These are phyloP conservation scores for Drosophila quinaria DNA, from an alignment of 2,888 invertebrate genomes.

Conservation along the genomic window DNA sequence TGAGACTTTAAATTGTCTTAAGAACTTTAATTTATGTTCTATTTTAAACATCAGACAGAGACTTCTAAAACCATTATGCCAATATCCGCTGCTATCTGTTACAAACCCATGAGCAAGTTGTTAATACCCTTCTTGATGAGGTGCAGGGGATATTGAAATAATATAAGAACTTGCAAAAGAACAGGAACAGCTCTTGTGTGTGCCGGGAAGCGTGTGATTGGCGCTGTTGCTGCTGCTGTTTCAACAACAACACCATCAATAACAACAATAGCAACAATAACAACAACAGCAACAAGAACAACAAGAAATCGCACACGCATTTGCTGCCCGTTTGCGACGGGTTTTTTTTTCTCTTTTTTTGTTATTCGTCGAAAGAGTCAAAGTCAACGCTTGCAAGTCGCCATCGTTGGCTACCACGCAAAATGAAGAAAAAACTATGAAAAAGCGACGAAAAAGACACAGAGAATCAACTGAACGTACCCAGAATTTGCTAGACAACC, in stretches of 20 bases:
- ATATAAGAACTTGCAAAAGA: conserved; percentile 64
- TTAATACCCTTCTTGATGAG: background rate
- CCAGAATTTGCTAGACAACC: conserved; percentile 62
- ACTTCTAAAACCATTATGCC: too few species aligned
- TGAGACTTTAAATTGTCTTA: background rate
- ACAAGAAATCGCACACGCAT: conserved; percentile 59
- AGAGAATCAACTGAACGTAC: conserved; percentile 31
- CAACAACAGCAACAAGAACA: conserved; percentile 37
- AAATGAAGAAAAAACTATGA: conserved; percentile 18
- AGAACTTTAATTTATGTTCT: too few species aligned
- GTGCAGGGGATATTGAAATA: conserved; percentile 32
- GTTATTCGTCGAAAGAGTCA: conserved; percentile 58
- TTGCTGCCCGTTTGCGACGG: conserved; percentile 44
- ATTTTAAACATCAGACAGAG: background rate
- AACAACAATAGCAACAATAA: conserved; percentile 28
- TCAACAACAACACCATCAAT: conserved; percentile 28
- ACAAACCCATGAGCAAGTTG: background rate
- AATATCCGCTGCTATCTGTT: background rate
- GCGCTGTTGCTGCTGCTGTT: conserved; percentile 50
- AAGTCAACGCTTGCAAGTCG: conserved; percentile 69
- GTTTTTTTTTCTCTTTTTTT: conserved; percentile 37
- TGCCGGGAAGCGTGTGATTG: conserved; percentile 75
- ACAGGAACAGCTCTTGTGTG: conserved; percentile 70
- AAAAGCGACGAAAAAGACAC: conserved; percentile 10
- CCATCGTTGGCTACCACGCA: conserved; percentile 63